phyloP scores from a whole-genome alignment of 1,140 invertebrate species.

The Pentalonia nigronervosa region DNA sequence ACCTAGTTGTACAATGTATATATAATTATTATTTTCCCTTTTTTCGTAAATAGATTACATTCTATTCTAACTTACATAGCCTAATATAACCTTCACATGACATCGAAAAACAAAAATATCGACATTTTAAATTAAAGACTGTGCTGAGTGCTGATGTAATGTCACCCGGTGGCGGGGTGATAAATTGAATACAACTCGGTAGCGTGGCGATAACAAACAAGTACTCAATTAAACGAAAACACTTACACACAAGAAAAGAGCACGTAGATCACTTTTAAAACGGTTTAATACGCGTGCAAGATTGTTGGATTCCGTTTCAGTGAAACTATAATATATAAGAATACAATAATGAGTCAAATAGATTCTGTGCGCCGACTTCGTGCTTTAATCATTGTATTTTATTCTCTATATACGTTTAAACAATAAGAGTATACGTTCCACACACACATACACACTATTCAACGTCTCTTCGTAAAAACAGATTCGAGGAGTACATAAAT shows the following conservation, averaged over 20 bases:
- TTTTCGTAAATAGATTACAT: background rate
- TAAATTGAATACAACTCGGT: too few species aligned
- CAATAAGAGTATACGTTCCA: slow-evolving; percentile 22
- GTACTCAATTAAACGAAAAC: background rate
- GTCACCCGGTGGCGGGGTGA: too few species aligned
- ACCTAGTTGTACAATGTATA: background rate
- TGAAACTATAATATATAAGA: background rate
- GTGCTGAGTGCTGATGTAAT: too few species aligned
- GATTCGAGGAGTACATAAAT: slow-evolving; percentile 43
- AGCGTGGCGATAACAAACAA: too few species aligned
- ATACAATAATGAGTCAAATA: slow-evolving; percentile 8
- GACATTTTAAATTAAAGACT: too few species aligned
- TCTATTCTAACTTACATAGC: too few species aligned
- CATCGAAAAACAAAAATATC: too few species aligned
- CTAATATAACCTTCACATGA: too few species aligned
- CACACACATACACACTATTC: background rate
- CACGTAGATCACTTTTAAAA: background rate
- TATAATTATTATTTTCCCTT: background rate
- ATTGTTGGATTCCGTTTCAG: background rate
- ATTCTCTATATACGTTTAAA: background rate
- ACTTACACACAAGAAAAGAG: background rate
- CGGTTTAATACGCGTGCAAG: background rate
- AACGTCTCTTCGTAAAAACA: background rate
- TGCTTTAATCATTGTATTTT: slow-evolving; percentile 41
- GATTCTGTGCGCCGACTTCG: background rate